A percentile compares a stretch with the other conserved stretches of the same genome.
Evolutionary conservation across 2,113 vertebrate genomes (phyloP).

Genomic region (Otus sunia): DNA sequence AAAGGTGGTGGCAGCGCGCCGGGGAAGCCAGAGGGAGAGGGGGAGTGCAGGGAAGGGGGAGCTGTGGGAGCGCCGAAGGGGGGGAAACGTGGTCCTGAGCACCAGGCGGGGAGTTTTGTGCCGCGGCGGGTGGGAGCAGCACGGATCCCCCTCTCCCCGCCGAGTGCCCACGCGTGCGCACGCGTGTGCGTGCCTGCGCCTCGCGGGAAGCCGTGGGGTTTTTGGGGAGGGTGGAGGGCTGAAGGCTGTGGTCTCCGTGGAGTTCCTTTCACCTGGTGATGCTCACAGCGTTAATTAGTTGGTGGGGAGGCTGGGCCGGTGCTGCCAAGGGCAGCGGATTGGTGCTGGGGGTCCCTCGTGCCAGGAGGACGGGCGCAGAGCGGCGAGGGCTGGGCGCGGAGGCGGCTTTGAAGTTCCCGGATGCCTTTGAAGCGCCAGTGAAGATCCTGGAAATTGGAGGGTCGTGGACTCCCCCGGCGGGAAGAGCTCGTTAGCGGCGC

Average conservation of each 20-base stretch:
- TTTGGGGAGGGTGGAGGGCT: accelerated
- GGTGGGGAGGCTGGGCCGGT: not conserved
- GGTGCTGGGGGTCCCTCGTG: not conserved
- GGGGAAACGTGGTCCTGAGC: not conserved
- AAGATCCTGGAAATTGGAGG: not conserved
- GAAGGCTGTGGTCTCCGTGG: accelerated
- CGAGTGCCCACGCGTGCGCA: accelerated
- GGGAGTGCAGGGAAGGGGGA: not conserved
- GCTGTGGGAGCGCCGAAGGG: accelerated
- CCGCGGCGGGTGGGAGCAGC: accelerated
- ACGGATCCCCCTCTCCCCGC: accelerated
- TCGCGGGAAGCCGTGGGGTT: accelerated
- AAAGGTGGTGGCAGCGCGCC: not conserved
- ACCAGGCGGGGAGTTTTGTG: accelerated
- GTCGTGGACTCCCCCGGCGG: accelerated
- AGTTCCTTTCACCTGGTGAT: accelerated
- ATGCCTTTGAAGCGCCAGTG: not conserved
- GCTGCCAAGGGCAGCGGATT: not conserved
- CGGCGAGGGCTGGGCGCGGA: not conserved
- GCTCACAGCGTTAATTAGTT: accelerated
- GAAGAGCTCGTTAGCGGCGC: accelerated
- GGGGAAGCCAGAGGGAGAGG: not conserved
- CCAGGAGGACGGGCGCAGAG: not conserved
- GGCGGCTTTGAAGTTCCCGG: not conserved
- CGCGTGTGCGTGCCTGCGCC: accelerated